Conservation (phyloP, 2,113 vertebrate species). For the Sceloporus tristichus region DNA sequence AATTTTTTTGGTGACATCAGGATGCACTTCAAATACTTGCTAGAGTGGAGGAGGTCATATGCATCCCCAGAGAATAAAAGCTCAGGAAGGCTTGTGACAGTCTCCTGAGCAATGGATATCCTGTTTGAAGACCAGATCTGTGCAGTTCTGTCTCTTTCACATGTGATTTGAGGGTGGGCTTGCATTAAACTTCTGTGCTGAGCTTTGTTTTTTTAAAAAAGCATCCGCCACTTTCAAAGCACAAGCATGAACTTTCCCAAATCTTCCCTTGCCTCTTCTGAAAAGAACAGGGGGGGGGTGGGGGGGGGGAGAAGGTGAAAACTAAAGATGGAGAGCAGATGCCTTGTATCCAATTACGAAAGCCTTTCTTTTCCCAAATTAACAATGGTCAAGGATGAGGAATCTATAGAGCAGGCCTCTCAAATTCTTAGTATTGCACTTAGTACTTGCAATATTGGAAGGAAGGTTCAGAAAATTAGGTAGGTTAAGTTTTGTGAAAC, state of each 20-base stretch:
- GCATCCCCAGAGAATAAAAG: not conserved
- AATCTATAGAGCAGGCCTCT: not conserved
- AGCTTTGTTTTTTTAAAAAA: not conserved
- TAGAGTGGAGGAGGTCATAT: conserved; percentile 7
- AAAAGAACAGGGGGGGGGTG: not conserved
- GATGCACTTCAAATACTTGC: not conserved
- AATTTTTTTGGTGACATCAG: not conserved
- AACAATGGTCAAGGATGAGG: not conserved
- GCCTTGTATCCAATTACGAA: not conserved
- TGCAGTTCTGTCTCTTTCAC: conserved; percentile 60
- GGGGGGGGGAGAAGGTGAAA: not conserved
- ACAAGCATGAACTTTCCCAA: not conserved
- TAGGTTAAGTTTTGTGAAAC: not conserved
- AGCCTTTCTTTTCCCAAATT: not conserved
- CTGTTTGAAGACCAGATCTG: not conserved
- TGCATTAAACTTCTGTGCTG: conserved; percentile 40
- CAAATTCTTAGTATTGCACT: not conserved
- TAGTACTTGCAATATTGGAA: conserved; percentile 12
- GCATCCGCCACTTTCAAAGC: conserved; percentile 31
- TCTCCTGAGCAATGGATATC: not conserved
- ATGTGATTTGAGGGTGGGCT: conserved; percentile 3
- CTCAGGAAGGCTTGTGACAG: not conserved
- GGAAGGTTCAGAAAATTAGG: not conserved
- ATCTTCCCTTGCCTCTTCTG: not conserved
- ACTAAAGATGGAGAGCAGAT: not conserved